A percentile compares a stretch with the other conserved stretches of the same genome.
phyloP scores from a whole-genome alignment of 2,113 vertebrate species.

The Prochilodus magdalenae region DNA sequence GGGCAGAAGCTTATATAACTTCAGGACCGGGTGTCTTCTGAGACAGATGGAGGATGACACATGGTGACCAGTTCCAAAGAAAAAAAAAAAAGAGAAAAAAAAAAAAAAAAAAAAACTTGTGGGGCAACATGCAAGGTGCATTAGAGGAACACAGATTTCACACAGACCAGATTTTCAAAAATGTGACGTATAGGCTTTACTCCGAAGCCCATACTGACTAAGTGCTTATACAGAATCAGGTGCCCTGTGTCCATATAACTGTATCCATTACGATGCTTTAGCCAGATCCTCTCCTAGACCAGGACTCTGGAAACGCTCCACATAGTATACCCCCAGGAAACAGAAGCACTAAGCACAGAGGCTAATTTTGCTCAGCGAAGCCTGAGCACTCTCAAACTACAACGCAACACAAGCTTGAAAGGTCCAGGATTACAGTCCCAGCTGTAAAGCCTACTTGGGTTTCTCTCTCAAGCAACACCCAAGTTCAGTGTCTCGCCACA shows the following conservation, averaged over 20 bases:
- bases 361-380: neutral
- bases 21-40: neutral
- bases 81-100: neutral
- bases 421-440: neutral
- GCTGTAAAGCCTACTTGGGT: neutral
- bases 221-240: neutral
- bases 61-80: neutral
- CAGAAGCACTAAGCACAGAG: neutral
- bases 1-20: conserved; percentile 12
- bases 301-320: neutral
- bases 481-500: neutral
- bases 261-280: neutral
- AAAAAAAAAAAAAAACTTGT: neutral
- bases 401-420: neutral
- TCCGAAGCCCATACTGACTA: neutral
- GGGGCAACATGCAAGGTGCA: neutral
- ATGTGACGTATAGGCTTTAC: neutral
- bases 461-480: neutral
- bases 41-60: conserved; percentile 30
- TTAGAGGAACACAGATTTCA: neutral
- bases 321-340: neutral
- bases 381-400: neutral
- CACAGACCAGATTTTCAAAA: neutral
- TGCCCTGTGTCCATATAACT: neutral
- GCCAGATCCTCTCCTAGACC: neutral